phyloP scores from a whole-genome alignment of 92 coral and sea anemone genomes.

The Virgularia gustaviana region DNA sequence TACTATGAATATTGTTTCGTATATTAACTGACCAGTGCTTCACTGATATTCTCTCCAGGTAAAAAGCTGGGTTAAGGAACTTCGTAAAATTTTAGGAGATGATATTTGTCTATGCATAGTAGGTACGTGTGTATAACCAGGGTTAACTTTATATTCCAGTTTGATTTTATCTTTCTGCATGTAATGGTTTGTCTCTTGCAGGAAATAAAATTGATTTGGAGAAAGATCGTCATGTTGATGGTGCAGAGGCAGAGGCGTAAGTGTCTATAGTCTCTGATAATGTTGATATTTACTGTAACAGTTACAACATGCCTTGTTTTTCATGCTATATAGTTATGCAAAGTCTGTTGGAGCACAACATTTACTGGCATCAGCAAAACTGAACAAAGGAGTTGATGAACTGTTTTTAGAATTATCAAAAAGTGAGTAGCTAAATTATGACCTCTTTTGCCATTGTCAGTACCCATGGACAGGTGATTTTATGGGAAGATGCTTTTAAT shows the following conservation, averaged over 20 bases:
- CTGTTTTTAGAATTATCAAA: conserved; percentile 92
- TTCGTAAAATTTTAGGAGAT: conserved; percentile 95
- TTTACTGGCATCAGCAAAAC: conserved; percentile 94
- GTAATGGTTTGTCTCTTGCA: conserved; percentile 1
- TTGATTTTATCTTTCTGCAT: background rate
- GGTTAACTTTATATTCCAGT: background rate
- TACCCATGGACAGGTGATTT: too few species aligned
- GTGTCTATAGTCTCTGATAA: conserved; percentile 21
- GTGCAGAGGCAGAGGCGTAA: conserved; percentile 95
- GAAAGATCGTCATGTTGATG: conserved; percentile 96
- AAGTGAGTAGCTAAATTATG: conserved; percentile 68
- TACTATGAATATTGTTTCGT: too few species aligned
- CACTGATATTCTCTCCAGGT: conserved; percentile 66
- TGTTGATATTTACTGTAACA: background rate
- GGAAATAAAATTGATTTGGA: conserved; percentile 99
- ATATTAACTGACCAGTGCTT: too few species aligned
- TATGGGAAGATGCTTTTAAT: too few species aligned
- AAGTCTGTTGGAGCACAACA: conserved; percentile 98
- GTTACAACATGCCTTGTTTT: background rate
- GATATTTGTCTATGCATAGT: conserved; percentile 96
- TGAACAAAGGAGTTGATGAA: conserved; percentile 97
- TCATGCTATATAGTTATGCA: conserved; percentile 62
- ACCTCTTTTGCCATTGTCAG: too few species aligned
- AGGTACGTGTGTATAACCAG: conserved; percentile 54
- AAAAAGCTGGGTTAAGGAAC: conserved; percentile 95